Conservation (phyloP, 2,797 vertebrate species). For the Emys orbicularis region DNA sequence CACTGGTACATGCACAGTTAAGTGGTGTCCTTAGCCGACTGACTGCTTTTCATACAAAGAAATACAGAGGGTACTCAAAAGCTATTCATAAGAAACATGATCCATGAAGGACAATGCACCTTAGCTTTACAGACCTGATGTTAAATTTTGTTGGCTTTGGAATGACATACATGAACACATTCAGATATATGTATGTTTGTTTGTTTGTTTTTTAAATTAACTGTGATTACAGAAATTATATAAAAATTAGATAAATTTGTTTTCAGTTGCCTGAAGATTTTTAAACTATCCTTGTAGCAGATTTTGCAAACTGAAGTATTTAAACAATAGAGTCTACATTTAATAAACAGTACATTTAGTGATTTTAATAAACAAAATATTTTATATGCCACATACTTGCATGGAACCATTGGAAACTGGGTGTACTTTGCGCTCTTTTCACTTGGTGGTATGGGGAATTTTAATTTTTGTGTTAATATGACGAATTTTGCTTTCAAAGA, state of each 20-base stretch:
- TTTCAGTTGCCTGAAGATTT: neutral
- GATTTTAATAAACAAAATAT: neutral
- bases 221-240: neutral
- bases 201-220: neutral
- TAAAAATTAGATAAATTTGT: neutral
- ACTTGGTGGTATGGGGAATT: neutral
- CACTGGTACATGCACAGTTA: neutral
- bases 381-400: neutral
- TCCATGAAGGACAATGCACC: neutral
- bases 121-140: neutral
- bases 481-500: neutral
- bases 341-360: neutral
- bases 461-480: neutral
- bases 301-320: neutral
- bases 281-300: neutral
- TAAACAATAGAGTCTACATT: neutral
- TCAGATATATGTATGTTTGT: neutral
- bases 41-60: neutral
- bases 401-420: neutral
- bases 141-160: neutral
- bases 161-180: neutral
- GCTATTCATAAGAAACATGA: neutral
- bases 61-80: neutral
- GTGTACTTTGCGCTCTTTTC: neutral
- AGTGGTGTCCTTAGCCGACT: neutral